A percentile compares a stretch with the other conserved stretches of the same genome.
Evolutionary conservation across 1,140 invertebrate species (phyloP).

Genomic region (Mamestra configurata): DNA sequence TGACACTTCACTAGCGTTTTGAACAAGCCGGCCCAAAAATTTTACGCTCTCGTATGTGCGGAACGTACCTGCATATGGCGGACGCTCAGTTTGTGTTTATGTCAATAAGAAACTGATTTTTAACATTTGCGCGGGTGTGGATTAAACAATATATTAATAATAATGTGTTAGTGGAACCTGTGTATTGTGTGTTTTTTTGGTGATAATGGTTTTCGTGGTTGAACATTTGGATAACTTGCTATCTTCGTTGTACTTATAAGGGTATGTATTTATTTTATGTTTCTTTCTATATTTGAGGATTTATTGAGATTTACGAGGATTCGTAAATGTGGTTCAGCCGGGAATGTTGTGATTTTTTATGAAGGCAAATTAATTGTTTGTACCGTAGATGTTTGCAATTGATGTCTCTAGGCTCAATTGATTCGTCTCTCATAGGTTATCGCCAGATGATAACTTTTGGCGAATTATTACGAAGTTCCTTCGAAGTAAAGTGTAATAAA

Average conservation of each 20-base stretch:
- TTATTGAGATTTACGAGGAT: slow-evolving; percentile 58
- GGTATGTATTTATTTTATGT: slow-evolving; percentile 83
- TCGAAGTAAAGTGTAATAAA: slow-evolving; percentile 25
- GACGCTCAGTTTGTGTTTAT: slow-evolving; percentile 87
- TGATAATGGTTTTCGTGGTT: slow-evolving; percentile 83
- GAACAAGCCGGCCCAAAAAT: slow-evolving; percentile 64
- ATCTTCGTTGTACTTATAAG: slow-evolving; percentile 81
- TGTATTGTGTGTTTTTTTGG: slow-evolving; percentile 80
- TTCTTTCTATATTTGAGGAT: slow-evolving; percentile 70
- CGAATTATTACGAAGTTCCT: slow-evolving; percentile 55
- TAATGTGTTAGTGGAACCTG: slow-evolving; percentile 81
- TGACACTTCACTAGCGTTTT: slow-evolving; percentile 58
- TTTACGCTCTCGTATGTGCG: slow-evolving; percentile 72
- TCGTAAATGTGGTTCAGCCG: slow-evolving; percentile 11
- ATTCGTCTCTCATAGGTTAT: slow-evolving; percentile 71
- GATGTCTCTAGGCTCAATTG: slow-evolving; percentile 39
- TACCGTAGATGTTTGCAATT: slow-evolving; percentile 24
- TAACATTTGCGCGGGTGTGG: slow-evolving; percentile 85
- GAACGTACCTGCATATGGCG: slow-evolving; percentile 86
- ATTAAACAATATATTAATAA: slow-evolving; percentile 78
- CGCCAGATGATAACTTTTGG: slow-evolving; percentile 77
- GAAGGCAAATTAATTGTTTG: slow-evolving; percentile 11
- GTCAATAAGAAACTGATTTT: slow-evolving; percentile 87
- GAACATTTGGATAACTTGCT: slow-evolving; percentile 77
- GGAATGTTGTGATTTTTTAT: slow-evolving; percentile 32